phyloP scores from a whole-genome alignment of 1,140 invertebrate species.

The Lasaia peninsularis region DNA sequence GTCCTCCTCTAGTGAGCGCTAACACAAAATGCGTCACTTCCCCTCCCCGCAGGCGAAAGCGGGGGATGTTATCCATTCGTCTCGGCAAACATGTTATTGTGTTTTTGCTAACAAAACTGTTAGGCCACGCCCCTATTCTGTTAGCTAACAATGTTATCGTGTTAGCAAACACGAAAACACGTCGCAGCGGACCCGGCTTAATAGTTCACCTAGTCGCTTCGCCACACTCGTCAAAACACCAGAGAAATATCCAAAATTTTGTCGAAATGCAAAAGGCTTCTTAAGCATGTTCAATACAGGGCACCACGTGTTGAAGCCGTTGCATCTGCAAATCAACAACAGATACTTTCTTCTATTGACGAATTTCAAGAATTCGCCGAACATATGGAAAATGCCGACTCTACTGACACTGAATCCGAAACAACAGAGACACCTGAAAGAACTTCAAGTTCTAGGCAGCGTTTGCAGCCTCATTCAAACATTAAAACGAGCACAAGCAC shows the following conservation, averaged over 20 bases:
- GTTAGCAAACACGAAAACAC: too few relatives aligned
- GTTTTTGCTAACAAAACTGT: too few relatives aligned
- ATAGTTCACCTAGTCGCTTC: too few relatives aligned
- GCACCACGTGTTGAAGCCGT: slow-evolving; percentile 11
- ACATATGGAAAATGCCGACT: neutral
- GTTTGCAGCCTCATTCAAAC: neutral
- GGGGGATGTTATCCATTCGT: too few relatives aligned
- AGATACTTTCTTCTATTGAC: slow-evolving; percentile 13
- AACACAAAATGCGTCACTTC: too few relatives aligned
- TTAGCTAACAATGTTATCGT: too few relatives aligned
- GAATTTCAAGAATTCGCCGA: slow-evolving; percentile 15
- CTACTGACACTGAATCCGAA: neutral
- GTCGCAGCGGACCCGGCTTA: too few relatives aligned
- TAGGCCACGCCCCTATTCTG: too few relatives aligned
- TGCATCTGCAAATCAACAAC: slow-evolving; percentile 4
- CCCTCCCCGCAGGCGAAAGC: too few relatives aligned
- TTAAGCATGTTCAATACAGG: slow-evolving; percentile 15
- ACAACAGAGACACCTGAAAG: neutral
- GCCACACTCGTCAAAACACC: too few relatives aligned
- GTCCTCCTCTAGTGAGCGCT: too few relatives aligned
- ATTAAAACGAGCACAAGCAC: slow-evolving; percentile 14
- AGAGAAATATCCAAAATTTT: neutral
- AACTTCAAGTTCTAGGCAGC: neutral
- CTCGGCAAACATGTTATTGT: too few relatives aligned
- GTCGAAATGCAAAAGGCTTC: slow-evolving; percentile 9